A percentile compares a stretch with the other conserved stretches of the same genome.
Evolutionary conservation across 2,113 vertebrate genomes (phyloP).

Genomic region (Opisthocomus hoazin): DNA sequence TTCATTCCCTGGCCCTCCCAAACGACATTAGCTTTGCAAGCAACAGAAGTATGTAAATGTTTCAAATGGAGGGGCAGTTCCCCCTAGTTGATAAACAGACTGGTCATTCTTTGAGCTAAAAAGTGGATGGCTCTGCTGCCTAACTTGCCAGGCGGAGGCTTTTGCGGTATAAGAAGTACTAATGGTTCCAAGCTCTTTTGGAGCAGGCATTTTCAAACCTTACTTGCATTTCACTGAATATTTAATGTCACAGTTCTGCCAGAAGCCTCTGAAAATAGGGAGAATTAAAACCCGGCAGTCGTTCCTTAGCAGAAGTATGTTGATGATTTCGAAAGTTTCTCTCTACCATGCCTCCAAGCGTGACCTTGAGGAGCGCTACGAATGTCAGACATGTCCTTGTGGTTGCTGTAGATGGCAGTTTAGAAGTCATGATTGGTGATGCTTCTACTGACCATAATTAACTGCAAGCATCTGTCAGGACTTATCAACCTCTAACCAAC

Average conservation of each 20-base stretch:
- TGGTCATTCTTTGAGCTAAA: background rate
- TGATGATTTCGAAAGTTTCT: background rate
- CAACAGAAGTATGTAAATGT: background rate
- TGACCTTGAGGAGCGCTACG: background rate
- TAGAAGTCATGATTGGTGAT: background rate
- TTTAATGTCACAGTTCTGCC: conserved; percentile 54
- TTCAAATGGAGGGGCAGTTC: background rate
- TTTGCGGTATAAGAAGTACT: background rate
- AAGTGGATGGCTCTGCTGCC: background rate
- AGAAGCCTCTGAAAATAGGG: conserved; percentile 23
- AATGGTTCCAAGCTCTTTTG: background rate
- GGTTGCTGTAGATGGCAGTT: background rate
- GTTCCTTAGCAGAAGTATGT: background rate
- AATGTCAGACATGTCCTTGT: background rate
- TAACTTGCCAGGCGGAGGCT: background rate
- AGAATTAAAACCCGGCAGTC: background rate
- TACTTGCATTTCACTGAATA: conserved; percentile 55
- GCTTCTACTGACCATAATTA: background rate
- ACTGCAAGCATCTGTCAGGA: background rate
- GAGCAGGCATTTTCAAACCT: conserved; percentile 28
- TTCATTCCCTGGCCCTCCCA: background rate
- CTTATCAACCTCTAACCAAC: background rate
- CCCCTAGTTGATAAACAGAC: background rate
- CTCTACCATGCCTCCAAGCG: background rate
- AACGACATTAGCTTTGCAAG: background rate